Evolutionary conservation across 2,113 vertebrate species (phyloP), one percentile per base, ranked within the genome.

Genomic region (Athene noctua): DNA sequence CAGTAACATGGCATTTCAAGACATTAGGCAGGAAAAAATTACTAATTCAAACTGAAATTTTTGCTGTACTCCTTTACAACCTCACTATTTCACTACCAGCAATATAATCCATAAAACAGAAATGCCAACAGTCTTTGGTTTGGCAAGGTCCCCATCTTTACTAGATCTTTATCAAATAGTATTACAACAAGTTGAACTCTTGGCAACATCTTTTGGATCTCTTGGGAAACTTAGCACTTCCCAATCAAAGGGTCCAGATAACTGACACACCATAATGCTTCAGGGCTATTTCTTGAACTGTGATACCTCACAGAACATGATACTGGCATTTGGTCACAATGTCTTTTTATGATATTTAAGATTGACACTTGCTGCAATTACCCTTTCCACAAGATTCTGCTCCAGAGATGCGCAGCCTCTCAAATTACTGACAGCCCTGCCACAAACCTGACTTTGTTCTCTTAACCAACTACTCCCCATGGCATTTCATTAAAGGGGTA

Each of bases 371-470:
- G 77, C 86, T 83, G 94, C 95, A 97, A 98, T 98, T 97, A 97
- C 94, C 96, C 97, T 98, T 98, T 97, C 98, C 17, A 13, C 81
- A 68, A 90, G 89, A 95, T 95, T 73, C 95, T 97, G 96, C 95
- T 96, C 92, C 94, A 51, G 67, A 97, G 97, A 96, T 79, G 90
- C 29, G 1, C 27, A 58, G 85, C 96, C 96, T 97, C 97, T 98
- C 96, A 97, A 97, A 96, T 98, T 98, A 97, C 97, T 88, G 94
- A 92, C 95, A 96, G 88, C 93, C 78, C 80, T 90, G 58, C 94
- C 94, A 97, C 97, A 98, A 97, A 96, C 89, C 96, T 96, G 92
- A 97, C 98, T 98, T 98, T 98, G 98, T 98, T 98, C 97, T 96
- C 88, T 85, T 89, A 94, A 92, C 90, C 94, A 97, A 91, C 96